phyloP scores from a whole-genome alignment of 2,888 invertebrate genomes.

The Idaea aversata region DNA sequence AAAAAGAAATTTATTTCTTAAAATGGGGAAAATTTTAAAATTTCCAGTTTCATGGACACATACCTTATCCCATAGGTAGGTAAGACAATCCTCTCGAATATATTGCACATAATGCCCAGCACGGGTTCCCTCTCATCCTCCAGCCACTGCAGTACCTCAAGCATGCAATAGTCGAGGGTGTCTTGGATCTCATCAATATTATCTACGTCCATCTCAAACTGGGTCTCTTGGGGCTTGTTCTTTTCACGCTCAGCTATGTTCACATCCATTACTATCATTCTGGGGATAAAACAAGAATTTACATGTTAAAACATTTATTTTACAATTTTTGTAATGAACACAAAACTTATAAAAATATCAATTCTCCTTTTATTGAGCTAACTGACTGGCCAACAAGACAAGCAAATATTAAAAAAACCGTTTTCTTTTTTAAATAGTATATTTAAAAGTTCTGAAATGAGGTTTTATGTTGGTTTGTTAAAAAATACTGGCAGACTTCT shows the following conservation, averaged over 20 bases:
- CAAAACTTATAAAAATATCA: too few species aligned
- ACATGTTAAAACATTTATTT: slow-evolving; percentile 5
- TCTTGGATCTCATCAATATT: slow-evolving; percentile 69
- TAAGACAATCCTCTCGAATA: slow-evolving; percentile 90
- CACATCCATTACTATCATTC: slow-evolving; percentile 87
- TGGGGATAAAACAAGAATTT: slow-evolving; percentile 50
- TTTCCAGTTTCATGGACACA: slow-evolving; percentile 19
- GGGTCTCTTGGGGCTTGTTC: slow-evolving; percentile 63
- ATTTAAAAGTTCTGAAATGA: background rate
- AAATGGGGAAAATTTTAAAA: too few species aligned
- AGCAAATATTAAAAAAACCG: too few species aligned
- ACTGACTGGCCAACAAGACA: background rate
- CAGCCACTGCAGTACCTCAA: slow-evolving; percentile 85
- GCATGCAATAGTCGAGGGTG: slow-evolving; percentile 88
- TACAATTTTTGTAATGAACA: background rate
- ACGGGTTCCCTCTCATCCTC: slow-evolving; percentile 81
- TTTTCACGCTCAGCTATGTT: slow-evolving; percentile 78
- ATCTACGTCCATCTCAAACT: slow-evolving; percentile 81
- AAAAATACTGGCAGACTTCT: too few species aligned
- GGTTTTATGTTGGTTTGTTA: too few species aligned
- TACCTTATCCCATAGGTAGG: slow-evolving; percentile 88
- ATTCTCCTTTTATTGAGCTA: background rate
- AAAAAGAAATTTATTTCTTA: too few species aligned
- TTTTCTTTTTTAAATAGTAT: background rate
- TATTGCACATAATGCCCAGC: slow-evolving; percentile 80